A percentile compares a stretch with the other conserved stretches of the same genome.
Conservation (phyloP, 2,797 vertebrate species). For the Myotis findleyi region DNA sequence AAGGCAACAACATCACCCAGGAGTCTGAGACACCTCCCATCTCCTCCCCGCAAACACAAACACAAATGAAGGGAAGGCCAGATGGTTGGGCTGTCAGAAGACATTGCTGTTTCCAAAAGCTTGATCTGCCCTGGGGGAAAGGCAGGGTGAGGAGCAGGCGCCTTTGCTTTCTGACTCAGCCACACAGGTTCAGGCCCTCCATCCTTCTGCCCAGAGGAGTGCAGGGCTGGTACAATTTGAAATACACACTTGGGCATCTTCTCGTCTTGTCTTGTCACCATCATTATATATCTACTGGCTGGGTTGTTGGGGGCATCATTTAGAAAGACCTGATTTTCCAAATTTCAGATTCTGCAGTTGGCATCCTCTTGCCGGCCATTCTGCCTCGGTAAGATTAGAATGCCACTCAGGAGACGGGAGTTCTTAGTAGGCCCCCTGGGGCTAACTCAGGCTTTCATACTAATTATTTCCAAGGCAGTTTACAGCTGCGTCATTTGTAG, state of each 20-base stretch:
- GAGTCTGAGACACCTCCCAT: not conserved
- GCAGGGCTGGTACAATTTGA: not conserved
- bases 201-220: not conserved
- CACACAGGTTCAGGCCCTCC: not conserved
- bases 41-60: not conserved
- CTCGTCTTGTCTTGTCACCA: not conserved
- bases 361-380: not conserved
- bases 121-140: not conserved
- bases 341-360: not conserved
- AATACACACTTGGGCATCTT: not conserved
- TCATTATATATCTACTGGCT: not conserved
- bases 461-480: slow-evolving; percentile 70
- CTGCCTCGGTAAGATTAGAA: not conserved
- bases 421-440: slow-evolving; percentile 29
- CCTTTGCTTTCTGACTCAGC: not conserved
- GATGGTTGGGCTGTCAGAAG: slow-evolving; percentile 43
- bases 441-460: slow-evolving; percentile 58
- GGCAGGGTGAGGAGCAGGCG: not conserved
- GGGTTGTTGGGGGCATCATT: not conserved
- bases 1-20: not conserved
- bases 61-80: not conserved
- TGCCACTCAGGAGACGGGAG: not conserved
- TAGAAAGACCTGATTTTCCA: not conserved
- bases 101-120: not conserved
- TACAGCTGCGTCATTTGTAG: slow-evolving; percentile 53